Evolutionary conservation across 2,888 invertebrate genomes (phyloP).

Genomic region (Caenorhabditis imperialis): DNA sequence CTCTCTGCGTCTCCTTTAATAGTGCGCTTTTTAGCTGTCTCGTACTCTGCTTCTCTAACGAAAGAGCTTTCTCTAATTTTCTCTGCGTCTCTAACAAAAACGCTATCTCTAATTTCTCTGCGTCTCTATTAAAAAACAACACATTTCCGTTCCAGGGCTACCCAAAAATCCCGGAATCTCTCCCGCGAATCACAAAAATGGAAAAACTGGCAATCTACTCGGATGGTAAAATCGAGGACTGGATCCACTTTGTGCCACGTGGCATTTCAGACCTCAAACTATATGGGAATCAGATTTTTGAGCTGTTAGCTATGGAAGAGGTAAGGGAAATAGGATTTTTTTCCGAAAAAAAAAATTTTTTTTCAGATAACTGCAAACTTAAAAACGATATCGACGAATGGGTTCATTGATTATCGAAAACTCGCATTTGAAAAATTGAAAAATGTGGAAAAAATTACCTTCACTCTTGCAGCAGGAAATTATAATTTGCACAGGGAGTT

Average conservation of each 20-base stretch:
- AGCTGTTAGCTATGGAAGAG: not conserved
- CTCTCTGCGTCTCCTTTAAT: no score
- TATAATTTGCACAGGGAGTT: not conserved
- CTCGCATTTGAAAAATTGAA: no score
- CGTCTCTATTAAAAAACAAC: no score
- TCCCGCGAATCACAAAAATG: not conserved
- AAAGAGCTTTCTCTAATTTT: no score
- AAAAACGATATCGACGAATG: no score
- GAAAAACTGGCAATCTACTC: constrained; percentile 1
- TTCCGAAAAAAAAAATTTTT: no score
- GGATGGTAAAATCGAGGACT: not conserved
- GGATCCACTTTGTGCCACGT: constrained; percentile 1
- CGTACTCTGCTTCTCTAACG: not conserved
- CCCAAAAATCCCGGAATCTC: not conserved
- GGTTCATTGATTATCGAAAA: no score
- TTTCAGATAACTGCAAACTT: no score
- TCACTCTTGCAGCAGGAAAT: not conserved
- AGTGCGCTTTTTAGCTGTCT: no score
- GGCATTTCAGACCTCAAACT: not conserved
- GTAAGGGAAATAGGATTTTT: not conserved
- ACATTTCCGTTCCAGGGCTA: constrained; percentile 5
- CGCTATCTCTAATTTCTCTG: no score
- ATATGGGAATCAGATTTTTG: not conserved
- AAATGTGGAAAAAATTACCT: no score
- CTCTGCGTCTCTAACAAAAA: no score